A percentile compares a stretch with the other conserved stretches of the same genome.
phyloP scores from a whole-genome alignment of 92 coral and sea anemone species.

The Pocillopora meandrina region DNA sequence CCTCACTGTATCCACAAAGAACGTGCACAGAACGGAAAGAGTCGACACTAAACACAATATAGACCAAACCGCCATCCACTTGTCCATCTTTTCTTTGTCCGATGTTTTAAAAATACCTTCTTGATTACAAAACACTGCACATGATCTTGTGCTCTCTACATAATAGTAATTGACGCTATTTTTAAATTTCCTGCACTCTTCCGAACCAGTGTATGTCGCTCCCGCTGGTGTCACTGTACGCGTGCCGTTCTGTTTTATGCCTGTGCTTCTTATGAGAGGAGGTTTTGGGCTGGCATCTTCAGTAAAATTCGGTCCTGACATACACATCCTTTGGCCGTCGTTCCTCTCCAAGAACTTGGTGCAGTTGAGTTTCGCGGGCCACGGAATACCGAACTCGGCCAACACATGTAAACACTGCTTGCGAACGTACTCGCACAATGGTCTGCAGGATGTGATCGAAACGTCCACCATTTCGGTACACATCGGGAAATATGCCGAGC shows the following conservation, averaged over 20 bases:
- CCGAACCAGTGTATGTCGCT: conserved; percentile 55
- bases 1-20: conserved; percentile 85
- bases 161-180: conserved; percentile 88
- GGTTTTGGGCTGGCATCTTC: conserved; percentile 38
- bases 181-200: conserved; percentile 87
- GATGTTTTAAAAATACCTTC: conserved; percentile 86
- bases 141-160: conserved; percentile 80
- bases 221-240: conserved; percentile 31
- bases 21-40: conserved; percentile 71
- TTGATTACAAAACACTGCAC: conserved; percentile 84
- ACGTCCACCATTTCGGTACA: conserved; percentile 79
- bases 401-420: conserved; percentile 84
- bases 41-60: conserved; percentile 86
- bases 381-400: conserved; percentile 80
- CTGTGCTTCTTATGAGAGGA: background rate
- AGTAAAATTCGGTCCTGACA: conserved; percentile 87
- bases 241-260: conserved; percentile 35
- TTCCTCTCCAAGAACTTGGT: conserved; percentile 73
- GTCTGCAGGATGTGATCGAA: conserved; percentile 86
- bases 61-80: conserved; percentile 96
- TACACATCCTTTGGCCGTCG: conserved; percentile 80
- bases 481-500: conserved; percentile 96
- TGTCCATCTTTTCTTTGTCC: conserved; percentile 77
- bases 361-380: conserved; percentile 88
- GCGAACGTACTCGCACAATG: conserved; percentile 92